These are phyloP conservation scores for Siniperca obscura DNA, from an alignment of 2,797 vertebrate species.

Conservation along the genomic window DNA sequence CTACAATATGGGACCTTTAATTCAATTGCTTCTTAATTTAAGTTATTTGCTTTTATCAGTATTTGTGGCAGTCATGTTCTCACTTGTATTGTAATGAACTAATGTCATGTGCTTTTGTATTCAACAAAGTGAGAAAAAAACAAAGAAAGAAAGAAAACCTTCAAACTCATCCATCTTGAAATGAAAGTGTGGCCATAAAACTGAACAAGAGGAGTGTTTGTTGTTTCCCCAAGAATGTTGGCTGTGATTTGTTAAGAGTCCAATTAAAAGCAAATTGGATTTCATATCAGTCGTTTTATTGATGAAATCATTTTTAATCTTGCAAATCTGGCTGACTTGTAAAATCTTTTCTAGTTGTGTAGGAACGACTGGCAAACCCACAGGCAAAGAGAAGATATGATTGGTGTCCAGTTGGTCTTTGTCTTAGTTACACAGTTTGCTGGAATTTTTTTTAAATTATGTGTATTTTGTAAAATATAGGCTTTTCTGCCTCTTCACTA, in stretches of 20 bases:
- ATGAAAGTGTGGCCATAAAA: too few relatives aligned
- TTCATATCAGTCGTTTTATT: neutral
- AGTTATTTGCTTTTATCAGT: too few relatives aligned
- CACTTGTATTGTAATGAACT: too few relatives aligned
- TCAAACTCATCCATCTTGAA: too few relatives aligned
- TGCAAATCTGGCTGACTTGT: neutral
- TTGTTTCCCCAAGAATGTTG: neutral
- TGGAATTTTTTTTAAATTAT: neutral
- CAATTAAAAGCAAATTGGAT: neutral
- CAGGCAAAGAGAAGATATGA: neutral
- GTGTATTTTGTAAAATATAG: neutral
- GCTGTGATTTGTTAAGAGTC: neutral
- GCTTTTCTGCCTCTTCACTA: neutral
- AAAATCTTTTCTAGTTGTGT: neutral
- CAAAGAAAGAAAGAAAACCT: too few relatives aligned
- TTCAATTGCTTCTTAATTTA: too few relatives aligned
- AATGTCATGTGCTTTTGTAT: too few relatives aligned
- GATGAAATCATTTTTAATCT: constrained; percentile 2
- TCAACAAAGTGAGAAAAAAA: too few relatives aligned
- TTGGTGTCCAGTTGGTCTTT: neutral
- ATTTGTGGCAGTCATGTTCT: too few relatives aligned
- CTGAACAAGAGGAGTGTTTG: too few relatives aligned
- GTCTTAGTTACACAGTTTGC: neutral
- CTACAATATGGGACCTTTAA: too few relatives aligned
- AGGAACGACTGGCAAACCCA: neutral